Percentiles rank a stretch among this genome's conserved stretches.
Evolutionary conservation across 2,797 vertebrate genomes (phyloP).

Genomic region (Clarias laeviceps): DNA sequence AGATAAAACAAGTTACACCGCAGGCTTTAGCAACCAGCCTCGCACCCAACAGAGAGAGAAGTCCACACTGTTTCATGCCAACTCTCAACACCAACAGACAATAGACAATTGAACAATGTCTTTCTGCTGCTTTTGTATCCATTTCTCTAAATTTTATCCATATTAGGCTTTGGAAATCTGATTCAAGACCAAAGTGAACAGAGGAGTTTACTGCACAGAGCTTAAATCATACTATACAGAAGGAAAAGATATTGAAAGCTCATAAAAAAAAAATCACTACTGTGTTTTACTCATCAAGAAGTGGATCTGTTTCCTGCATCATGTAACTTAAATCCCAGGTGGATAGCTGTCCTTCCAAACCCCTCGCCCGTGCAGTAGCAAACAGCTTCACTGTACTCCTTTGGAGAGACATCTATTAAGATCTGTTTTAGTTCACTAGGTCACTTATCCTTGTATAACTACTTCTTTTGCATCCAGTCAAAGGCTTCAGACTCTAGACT

Average conservation of each 20-base stretch:
- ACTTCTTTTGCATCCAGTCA: neutral
- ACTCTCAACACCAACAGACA: neutral
- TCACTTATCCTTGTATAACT: slow-evolving; percentile 20
- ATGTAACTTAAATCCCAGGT: slow-evolving; percentile 32
- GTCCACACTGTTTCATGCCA: slow-evolving; percentile 14
- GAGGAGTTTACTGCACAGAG: neutral
- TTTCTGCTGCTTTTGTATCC: neutral
- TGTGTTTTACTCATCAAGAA: slow-evolving; percentile 31
- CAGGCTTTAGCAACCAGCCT: slow-evolving; percentile 22
- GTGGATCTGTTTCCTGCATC: slow-evolving; percentile 17
- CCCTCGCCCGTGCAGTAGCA: neutral
- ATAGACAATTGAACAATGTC: slow-evolving; percentile 3
- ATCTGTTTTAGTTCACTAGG: slow-evolving; percentile 40
- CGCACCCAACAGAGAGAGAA: slow-evolving; percentile 4
- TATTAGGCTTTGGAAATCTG: neutral
- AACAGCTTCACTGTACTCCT: slow-evolving; percentile 17
- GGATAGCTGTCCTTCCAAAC: neutral
- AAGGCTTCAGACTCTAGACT: neutral
- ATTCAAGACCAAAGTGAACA: slow-evolving; percentile 13
- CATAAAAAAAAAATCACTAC: slow-evolving; percentile 36
- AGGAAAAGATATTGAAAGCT: slow-evolving; percentile 16
- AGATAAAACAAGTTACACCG: neutral
- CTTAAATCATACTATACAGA: slow-evolving; percentile 3
- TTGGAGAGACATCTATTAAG: slow-evolving; percentile 26
- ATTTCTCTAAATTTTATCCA: slow-evolving; percentile 9